Evolutionary conservation across 2,113 vertebrate species (phyloP), one percentile per base, ranked within the genome.

Genomic region (Xenotilapia flavipinnis): DNA sequence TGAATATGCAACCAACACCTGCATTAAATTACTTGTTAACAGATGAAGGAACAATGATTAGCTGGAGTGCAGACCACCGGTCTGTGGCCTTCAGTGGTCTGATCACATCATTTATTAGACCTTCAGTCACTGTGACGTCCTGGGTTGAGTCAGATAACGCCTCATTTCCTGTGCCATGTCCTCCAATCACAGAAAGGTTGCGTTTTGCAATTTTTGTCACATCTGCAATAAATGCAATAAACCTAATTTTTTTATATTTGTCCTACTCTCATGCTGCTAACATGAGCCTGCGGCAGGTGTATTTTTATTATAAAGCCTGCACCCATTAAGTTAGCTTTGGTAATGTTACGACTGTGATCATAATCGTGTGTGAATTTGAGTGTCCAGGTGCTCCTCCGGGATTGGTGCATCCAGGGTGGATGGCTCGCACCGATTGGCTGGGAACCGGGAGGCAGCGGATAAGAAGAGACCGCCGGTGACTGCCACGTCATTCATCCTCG

Each of bases 221-320:
- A 7, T 73, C 40, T 47, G n/a, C 40, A 73, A 47, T 70, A 23
- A 70, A 70, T 42, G 36, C 12, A 42, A 9, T 45, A 73, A 42
- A 45, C 9, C 26, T 0, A 28, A 28, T 0, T 42, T 42, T 42
- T 70, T 40, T 1, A 26, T 70, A 70, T 42, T 14, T 23, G 21
- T 42, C 65, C 1, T 2, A 4, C 5, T 15, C 36, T 65, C 31
- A 23, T 23, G n/a, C 38, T 42, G 21, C 21, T 42, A 73, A 45
- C 65, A 45, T 6, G 0, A 0, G 38, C 13, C 65, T 70, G 38
- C 0, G 0, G 65, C 38, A 60, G 2, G 56, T 60, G 28, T 33
- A 42, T 70, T 70, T 40, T 42, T 42, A 70, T 70, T 23, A 40
- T 6, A 0, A 9, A 70, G n/a, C 36, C 65, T 0, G 5, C 12